Base-by-base conservation (phyloP, 2,113 vertebrate species). In the Theropithecus gelada region DNA sequence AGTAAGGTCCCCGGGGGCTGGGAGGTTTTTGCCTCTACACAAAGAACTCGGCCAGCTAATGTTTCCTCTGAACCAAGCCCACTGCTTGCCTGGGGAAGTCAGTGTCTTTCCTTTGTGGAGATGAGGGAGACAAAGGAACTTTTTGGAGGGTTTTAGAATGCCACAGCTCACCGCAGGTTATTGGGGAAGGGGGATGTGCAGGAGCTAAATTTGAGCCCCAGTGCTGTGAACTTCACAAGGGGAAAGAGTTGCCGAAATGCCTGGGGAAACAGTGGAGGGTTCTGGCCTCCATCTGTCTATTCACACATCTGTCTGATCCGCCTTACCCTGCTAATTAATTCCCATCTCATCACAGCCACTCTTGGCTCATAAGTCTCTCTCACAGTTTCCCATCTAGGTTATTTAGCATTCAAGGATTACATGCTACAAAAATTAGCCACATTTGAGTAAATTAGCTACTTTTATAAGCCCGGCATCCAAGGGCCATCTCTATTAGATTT, bases 111-210 rank as follows among this genome's bases (percentile, higher is more conserved):
- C 66, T 92, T 57, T 17, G 35, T 18, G 38, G 18, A 81, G 61
- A 84, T 57, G 59, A 81, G 75, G 81, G 68, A 95, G 93, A 97
- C 87, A 96, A 94, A 96, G 83, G 93, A 92, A 73, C 8, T 43
- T 2, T 59, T 9, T 3, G 20, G 61, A 84, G 48, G 38, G 45
- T n/a, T 40, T 84, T 88, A 81, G 50, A 82, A 86, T 32, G 48
- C 48, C 81, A 30, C 32, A 57, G 40, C 45, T 76, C 57, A 25
- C 35, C 5, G 43, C 50, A 66, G 55, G 17, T 45, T 80, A 72
- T 7, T n/a, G 40, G 61, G 59, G 40, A 30, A 79, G 32, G 38
- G 30, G 45, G 55, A 45, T 25, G 18, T 0, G 40, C 32, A 73
- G 27, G 70, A 70, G 25, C 57, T 52, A 87, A 79, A 87, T 66